phyloP scores from a whole-genome alignment of 2,797 vertebrate genomes.

The Muraenolepis orangiensis region DNA sequence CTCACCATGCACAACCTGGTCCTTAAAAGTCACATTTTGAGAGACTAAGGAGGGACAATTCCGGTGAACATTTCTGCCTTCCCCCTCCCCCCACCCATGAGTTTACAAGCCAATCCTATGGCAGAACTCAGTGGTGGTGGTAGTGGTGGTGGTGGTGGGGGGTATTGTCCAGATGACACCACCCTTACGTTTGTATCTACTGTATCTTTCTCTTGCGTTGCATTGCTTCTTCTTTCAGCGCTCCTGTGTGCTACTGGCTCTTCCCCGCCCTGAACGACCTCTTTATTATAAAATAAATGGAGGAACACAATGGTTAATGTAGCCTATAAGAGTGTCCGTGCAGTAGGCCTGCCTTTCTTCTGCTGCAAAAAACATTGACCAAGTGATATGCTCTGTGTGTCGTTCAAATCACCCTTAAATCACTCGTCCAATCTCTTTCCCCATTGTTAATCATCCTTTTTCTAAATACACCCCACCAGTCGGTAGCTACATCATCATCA shows the following conservation, averaged over 20 bases:
- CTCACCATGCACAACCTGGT: no score
- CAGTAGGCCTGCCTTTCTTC: neutral
- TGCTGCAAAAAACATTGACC: neutral
- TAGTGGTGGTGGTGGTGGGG: no score
- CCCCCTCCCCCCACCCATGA: no score
- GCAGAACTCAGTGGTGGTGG: neutral
- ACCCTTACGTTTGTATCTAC: neutral
- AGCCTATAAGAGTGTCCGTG: neutral
- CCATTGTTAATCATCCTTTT: neutral
- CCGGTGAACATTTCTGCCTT: no score
- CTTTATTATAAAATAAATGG: neutral
- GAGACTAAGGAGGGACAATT: no score
- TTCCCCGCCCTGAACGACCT: no score
- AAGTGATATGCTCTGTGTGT: neutral
- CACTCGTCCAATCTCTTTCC: neutral
- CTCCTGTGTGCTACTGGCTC: neutral
- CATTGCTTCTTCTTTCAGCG: neutral
- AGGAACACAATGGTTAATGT: neutral
- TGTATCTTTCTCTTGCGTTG: neutral
- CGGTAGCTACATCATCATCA: neutral
- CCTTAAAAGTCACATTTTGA: no score
- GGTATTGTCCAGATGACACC: neutral
- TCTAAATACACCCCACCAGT: neutral
- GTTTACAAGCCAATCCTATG: constrained; percentile 2
- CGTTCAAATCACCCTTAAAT: constrained; percentile 15